Conservation (phyloP, 1,140 invertebrate genomes). For the Streblospio benedicti region DNA sequence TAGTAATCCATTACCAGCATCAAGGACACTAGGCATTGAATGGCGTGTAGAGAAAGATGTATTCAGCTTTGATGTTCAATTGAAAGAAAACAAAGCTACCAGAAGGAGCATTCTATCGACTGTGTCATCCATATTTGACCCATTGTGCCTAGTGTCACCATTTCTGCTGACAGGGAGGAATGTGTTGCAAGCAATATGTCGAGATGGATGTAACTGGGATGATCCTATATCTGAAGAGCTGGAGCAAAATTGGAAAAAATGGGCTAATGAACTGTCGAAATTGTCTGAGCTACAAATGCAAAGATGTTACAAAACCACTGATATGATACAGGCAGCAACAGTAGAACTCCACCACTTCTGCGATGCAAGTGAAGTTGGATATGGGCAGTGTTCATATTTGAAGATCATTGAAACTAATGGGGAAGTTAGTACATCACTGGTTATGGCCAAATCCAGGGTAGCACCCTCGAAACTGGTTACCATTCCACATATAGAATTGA, state of each 20-base stretch:
- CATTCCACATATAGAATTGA: too few relatives aligned
- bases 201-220: conserved; percentile 18
- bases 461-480: too few relatives aligned
- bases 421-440: conserved; percentile 2
- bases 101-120: conserved; percentile 7
- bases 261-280: conserved; percentile 5
- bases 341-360: not conserved
- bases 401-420: not conserved
- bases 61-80: conserved; percentile 2
- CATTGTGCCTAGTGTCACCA: conserved; percentile 17
- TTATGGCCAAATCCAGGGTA: not conserved
- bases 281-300: too few relatives aligned
- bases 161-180: conserved; percentile 10
- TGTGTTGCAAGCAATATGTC: conserved; percentile 14
- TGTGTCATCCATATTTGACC: conserved; percentile 22
- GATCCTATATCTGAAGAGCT: conserved; percentile 3
- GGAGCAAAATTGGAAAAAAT: conserved; percentile 17
- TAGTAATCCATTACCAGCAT: not conserved
- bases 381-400: not conserved
- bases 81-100: not conserved
- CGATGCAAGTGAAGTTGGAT: not conserved
- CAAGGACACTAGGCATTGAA: conserved; percentile 2
- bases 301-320: too few relatives aligned
- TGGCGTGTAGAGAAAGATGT: conserved; percentile 1
- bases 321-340: too few relatives aligned